Evolutionary conservation across 2,888 invertebrate species (phyloP).

Genomic region (Therioaphis trifolii): DNA sequence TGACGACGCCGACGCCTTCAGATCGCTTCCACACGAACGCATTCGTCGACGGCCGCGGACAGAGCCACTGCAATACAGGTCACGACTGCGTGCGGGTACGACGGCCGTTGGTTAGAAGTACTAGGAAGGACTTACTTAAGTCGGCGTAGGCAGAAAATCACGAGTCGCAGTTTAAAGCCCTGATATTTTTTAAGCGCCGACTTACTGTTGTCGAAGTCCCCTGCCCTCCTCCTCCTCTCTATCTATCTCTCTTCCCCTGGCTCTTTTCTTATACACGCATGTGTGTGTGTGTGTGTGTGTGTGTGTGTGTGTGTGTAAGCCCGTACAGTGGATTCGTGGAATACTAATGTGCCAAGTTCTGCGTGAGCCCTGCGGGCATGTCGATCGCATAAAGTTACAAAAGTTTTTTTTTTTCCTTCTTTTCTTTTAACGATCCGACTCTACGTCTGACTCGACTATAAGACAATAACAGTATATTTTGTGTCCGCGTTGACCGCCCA

Average conservation of each 20-base stretch:
- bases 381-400: constrained; percentile 40
- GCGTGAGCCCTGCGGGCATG: background rate
- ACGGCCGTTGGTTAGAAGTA: too few species aligned
- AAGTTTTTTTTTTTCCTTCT: constrained; percentile 28
- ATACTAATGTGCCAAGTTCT: constrained; percentile 41
- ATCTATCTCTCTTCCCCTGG: background rate
- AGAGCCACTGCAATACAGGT: too few species aligned
- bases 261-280: too few species aligned
- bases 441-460: constrained; percentile 28
- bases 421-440: constrained; percentile 46
- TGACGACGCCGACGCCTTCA: too few species aligned
- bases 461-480: constrained; percentile 54
- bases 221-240: background rate
- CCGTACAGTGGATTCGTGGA: background rate
- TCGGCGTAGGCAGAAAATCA: background rate
- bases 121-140: too few species aligned
- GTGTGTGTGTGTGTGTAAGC: background rate
- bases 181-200: constrained; percentile 11
- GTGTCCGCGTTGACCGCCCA: constrained; percentile 25
- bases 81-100: too few species aligned
- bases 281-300: background rate
- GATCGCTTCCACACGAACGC: too few species aligned
- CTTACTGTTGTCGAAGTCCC: constrained; percentile 14
- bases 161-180: background rate
- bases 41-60: too few species aligned